These are phyloP conservation scores for Lophius americanus DNA, from an alignment of 2,797 vertebrate genomes.

Conservation along the genomic window DNA sequence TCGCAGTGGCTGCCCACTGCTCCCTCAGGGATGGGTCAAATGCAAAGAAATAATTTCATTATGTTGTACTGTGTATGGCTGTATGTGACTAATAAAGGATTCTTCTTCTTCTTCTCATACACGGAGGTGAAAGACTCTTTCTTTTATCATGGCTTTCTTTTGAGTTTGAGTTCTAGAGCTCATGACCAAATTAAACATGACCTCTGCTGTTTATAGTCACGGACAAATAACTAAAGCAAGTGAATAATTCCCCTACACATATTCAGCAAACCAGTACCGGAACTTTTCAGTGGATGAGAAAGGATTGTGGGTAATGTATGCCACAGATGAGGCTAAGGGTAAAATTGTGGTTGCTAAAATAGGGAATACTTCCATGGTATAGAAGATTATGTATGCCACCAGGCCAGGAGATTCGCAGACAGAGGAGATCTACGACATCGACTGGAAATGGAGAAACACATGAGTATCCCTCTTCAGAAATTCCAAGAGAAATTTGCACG, in stretches of 20 bases:
- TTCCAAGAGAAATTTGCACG: conserved; percentile 58
- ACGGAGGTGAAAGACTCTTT: conserved; percentile 77
- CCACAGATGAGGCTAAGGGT: conserved; percentile 68
- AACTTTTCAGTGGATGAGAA: conserved; percentile 79
- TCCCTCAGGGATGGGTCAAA: too few species aligned
- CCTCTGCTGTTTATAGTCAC: conserved; percentile 34
- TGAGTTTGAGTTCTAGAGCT: neutral
- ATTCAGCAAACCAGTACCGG: conserved; percentile 61
- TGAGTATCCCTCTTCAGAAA: conserved; percentile 60
- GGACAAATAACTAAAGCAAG: conserved; percentile 60
- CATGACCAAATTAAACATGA: conserved; percentile 67
- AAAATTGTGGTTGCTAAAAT: conserved; percentile 73
- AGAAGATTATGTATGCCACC: conserved; percentile 69
- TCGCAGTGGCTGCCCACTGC: too few species aligned
- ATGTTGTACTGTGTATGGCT: too few species aligned
- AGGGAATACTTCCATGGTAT: conserved; percentile 67
- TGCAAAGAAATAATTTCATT: too few species aligned
- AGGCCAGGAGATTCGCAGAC: conserved; percentile 44
- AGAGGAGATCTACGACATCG: conserved; percentile 69
- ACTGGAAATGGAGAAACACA: conserved; percentile 49
- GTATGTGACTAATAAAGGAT: too few species aligned
- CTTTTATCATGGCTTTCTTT: neutral
- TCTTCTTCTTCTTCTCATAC: conserved; percentile 36
- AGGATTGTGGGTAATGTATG: conserved; percentile 78
- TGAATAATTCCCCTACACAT: conserved; percentile 66